Evolutionary conservation across 2,888 invertebrate genomes (phyloP), one percentile per base, ranked within the genome.

Genomic region (Eristalinus sepulchralis): DNA sequence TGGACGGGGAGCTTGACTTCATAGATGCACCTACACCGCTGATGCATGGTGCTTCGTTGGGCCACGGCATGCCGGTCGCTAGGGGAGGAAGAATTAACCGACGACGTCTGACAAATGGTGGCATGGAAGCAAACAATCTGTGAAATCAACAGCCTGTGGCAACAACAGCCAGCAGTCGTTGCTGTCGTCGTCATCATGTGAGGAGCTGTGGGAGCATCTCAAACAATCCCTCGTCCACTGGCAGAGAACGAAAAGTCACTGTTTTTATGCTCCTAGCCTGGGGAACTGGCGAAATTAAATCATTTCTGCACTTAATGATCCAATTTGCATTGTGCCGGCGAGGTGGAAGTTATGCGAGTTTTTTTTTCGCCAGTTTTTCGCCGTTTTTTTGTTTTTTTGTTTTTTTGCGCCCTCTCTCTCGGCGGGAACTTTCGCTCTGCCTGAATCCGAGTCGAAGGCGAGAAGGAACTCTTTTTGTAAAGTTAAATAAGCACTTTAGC

Each of bases 281-380:
- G 73, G 53, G 53, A 67, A 47, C 47, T 62, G 57, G 85, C 59
- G 78, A 85, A 85, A 85, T 78, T 85, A 77, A 85, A 82, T 81
- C 60, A 73, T 85, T 81, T 85, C 24, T 78, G 70, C 73, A 81
- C 73, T 85, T 81, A 81, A 85, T 81, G 85, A 77, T 85, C 73
- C 81, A 85, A 73, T 85, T 85, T 85, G 73, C 68, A 78, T 85
- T 68, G 68, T 80, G 67, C 36, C 53, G n/a, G n/a, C 24, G 72
- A 64, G n/a, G 17, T 72, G 47, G 47, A 47, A 47, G n/a, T 17
- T 47, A 47, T 8, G 47, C 47, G 47, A 47, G 17, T 10, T 36
- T 27, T 17, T 68, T 67, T 36, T 63, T 55, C n/a, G 27, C 27
- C 27, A 2, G 27, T 67, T 33, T 5, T 59, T 39, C 53, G 53